phyloP scores from a whole-genome alignment of 2,888 invertebrate genomes.

The Lochmaea crataegi region DNA sequence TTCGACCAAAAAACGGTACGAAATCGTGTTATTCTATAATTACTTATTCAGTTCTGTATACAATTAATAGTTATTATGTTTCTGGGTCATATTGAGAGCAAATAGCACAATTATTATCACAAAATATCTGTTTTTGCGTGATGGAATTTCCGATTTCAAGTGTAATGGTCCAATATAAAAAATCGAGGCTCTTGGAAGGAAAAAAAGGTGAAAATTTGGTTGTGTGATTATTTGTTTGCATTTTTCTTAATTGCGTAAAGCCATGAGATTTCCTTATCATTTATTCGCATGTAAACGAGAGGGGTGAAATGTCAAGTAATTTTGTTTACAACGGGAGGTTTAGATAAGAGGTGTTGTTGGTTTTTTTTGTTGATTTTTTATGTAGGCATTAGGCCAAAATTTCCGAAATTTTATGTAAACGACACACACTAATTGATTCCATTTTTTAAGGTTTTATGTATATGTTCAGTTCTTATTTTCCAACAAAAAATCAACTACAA shows the following conservation, averaged over 20 bases:
- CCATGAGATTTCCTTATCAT: constrained; percentile 59
- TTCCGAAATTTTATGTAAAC: constrained; percentile 7
- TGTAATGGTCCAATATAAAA: constrained; percentile 4
- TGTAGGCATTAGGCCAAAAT: not conserved
- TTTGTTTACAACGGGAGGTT: constrained; percentile 36
- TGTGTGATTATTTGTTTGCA: constrained; percentile 48
- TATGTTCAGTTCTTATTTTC: not conserved
- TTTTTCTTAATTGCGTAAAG: constrained; percentile 57
- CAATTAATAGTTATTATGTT: not conserved
- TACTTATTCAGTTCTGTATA: not conserved
- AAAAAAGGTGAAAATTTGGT: constrained; percentile 23
- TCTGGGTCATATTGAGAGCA: not conserved
- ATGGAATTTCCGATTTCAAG: constrained; percentile 48
- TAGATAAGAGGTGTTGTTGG: constrained; percentile 24
- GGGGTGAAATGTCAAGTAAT: constrained; percentile 56
- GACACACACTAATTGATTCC: not conserved
- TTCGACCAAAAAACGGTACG: too few species aligned
- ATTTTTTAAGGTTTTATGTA: not conserved
- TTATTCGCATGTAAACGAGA: constrained; percentile 57
- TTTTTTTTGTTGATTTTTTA: constrained; percentile 17
- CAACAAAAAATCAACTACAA: not conserved
- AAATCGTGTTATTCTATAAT: too few species aligned
- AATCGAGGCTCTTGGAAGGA: not conserved
- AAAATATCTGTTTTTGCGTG: constrained; percentile 48
- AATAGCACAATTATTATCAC: not conserved